phyloP scores from a whole-genome alignment of 2,888 invertebrate species.

The Silvanus unidentatus region DNA sequence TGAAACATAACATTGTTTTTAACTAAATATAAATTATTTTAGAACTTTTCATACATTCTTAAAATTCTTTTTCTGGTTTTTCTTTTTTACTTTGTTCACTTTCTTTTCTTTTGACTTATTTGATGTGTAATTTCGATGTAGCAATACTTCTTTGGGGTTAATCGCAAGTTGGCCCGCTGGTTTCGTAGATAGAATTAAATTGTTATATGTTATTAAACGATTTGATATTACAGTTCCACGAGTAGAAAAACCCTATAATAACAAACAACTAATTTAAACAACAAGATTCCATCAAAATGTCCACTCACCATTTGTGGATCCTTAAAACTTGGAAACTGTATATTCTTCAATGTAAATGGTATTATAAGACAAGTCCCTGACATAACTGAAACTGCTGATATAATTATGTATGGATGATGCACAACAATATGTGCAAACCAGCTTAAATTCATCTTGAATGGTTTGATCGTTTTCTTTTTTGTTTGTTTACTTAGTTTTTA shows the following conservation, averaged over 20 bases:
- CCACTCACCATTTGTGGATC: constrained; percentile 72
- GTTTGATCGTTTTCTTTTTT: no score
- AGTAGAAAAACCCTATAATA: constrained; percentile 77
- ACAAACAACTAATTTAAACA: background rate
- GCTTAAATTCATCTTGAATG: constrained; percentile 21
- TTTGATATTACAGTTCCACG: constrained; percentile 80
- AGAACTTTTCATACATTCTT: background rate
- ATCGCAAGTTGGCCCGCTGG: constrained; percentile 63
- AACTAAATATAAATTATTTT: background rate
- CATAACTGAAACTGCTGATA: constrained; percentile 56
- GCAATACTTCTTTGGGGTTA: constrained; percentile 63
- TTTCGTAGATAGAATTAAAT: constrained; percentile 69
- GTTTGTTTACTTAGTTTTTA: no score
- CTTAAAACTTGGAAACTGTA: constrained; percentile 70
- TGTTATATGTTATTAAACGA: constrained; percentile 77
- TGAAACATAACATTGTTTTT: background rate
- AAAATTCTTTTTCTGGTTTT: background rate
- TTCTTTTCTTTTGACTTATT: constrained; percentile 17
- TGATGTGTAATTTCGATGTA: constrained; percentile 16
- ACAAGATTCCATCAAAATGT: background rate
- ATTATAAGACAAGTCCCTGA: constrained; percentile 62
- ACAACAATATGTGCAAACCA: constrained; percentile 64
- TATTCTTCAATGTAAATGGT: constrained; percentile 56
- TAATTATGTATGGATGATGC: constrained; percentile 61
- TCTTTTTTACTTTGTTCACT: constrained; percentile 8